Base-by-base conservation (phyloP, 2,113 vertebrate species). In the Lampris incognitus region DNA sequence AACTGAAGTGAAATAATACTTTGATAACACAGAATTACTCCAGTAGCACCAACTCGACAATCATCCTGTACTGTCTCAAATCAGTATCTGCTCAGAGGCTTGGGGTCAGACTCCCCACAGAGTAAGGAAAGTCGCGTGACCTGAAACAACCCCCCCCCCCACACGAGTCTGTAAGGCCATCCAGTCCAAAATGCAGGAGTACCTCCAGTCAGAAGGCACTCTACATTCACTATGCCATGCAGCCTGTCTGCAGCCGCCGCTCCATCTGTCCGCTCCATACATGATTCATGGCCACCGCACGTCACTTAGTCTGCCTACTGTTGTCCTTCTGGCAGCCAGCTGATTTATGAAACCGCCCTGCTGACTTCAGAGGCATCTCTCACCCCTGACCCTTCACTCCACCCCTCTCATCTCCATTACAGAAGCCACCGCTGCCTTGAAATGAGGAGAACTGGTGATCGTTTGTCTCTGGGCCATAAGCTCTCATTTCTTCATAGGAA, bases 231-330 rank as follows among this genome's bases (percentile, higher is more conserved):
- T 11, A 3, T 48, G 9, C 6, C 42, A 67, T 66, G 36, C 55
- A 52, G 48, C 38, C 57, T 60, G n/a, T 52, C 40, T 50, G 44
- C 36, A 4, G 48, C 50, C 61, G 49, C 51, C 7, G 4, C 42
- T 73, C 54, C 58, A 50, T 71, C 79, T 77, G 48, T 76, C 66
- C 63, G 13, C 39, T 65, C 38, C 52, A 59, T 88, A 52, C 67
- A 90, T 90, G 79, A 91, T 91, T 91, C 71, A 91, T 84, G 52
- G 48, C 46, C 69, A 46, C 49, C 58, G 74, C 78, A 81, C 83
- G 79, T 74, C 60, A 71, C 83, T 90, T 84, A 65, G 81, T 84
- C 78, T 75, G 39, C 59, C 67, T n/a, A 60, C 54, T 63, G 38
- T 84, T 69, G 68, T 76, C 60, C 69, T 72, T 68, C 54, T 71